Conservation (phyloP, 2,113 vertebrate species). For the Ardeotis arabs region DNA sequence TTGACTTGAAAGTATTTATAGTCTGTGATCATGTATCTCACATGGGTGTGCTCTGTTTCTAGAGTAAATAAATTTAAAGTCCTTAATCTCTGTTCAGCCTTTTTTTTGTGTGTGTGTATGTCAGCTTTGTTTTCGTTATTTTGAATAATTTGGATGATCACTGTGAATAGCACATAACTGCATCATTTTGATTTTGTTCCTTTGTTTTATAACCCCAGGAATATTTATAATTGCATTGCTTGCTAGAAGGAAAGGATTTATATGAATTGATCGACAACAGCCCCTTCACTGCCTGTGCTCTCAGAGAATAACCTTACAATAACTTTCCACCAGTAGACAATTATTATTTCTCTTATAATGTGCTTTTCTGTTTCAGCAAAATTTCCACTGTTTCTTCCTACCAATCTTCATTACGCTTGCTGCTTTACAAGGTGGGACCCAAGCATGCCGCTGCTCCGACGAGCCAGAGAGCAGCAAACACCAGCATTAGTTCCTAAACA, state of each 20-base stretch:
- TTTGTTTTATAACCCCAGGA: background rate
- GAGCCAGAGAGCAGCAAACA: background rate
- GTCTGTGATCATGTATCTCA: background rate
- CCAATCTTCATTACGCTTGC: background rate
- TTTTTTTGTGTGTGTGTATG: background rate
- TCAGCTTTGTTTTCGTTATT: background rate
- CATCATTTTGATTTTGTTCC: background rate
- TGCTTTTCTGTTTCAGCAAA: background rate
- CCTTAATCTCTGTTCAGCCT: background rate
- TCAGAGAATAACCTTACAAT: background rate
- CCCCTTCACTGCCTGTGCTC: background rate
- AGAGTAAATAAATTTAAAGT: background rate
- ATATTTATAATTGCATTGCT: background rate
- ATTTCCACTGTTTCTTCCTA: background rate
- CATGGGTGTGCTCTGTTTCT: background rate
- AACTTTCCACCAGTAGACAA: background rate
- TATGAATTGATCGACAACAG: background rate
- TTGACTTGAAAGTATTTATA: conserved; percentile 21
- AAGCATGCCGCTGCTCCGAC: fast-evolving
- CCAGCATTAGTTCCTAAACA: background rate
- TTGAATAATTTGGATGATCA: background rate
- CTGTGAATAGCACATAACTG: background rate
- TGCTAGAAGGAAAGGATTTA: background rate
- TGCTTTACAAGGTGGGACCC: background rate
- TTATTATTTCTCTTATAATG: background rate